A percentile compares a stretch with the other conserved stretches of the same genome.
Conservation (phyloP, 2,888 invertebrate species). For the Pherbina coryleti region DNA sequence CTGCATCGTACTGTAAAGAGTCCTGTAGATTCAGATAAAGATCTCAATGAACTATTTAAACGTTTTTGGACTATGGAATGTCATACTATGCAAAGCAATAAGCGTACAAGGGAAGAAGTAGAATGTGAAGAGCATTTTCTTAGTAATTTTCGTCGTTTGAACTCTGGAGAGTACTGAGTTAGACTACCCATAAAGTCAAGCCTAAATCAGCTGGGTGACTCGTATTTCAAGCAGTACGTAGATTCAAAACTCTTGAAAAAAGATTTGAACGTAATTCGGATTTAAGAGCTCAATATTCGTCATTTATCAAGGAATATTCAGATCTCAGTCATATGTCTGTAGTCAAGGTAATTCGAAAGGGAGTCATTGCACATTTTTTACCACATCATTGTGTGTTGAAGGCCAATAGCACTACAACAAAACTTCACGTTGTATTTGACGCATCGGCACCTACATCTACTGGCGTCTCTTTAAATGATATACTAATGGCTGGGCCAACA, state of each 20-base stretch:
- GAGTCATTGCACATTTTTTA: neutral
- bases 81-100: too few relatives aligned
- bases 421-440: conserved; percentile 26
- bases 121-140: too few relatives aligned
- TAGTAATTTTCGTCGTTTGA: too few relatives aligned
- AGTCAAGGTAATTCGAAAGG: neutral
- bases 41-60: too few relatives aligned
- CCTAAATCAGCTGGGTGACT: conserved; percentile 41
- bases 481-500: neutral
- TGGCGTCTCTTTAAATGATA: neutral
- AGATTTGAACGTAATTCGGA: neutral
- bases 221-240: conserved; percentile 21
- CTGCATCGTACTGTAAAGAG: too few relatives aligned
- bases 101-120: too few relatives aligned
- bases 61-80: too few relatives aligned
- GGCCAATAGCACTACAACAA: conserved; percentile 26
- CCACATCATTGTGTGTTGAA: conserved; percentile 10
- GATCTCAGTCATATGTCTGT: neutral
- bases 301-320: neutral
- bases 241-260: neutral
- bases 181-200: too few relatives aligned
- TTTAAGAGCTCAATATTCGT: neutral
- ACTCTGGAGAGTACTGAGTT: too few relatives aligned
- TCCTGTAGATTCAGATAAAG: too few relatives aligned
- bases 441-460: neutral